phyloP scores from a whole-genome alignment of 2,113 vertebrate species.

The Heterotis niloticus region DNA sequence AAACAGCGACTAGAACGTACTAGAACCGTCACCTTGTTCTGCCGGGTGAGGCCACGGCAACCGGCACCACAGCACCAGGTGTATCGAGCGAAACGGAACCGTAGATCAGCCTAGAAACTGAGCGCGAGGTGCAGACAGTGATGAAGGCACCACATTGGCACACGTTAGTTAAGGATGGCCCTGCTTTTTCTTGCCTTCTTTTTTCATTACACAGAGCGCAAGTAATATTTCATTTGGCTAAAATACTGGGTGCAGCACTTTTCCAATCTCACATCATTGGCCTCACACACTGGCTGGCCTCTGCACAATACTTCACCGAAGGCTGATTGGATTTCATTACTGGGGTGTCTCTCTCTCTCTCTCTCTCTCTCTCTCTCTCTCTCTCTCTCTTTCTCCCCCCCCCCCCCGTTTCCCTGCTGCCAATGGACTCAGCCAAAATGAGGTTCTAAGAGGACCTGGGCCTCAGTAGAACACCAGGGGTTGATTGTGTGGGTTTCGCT shows the following conservation, averaged over 20 bases:
- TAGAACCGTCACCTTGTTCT: no score
- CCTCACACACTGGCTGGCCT: slow-evolving; percentile 32
- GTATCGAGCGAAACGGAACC: no score
- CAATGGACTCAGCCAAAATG: background rate
- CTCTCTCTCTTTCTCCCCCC: background rate
- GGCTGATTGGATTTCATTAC: slow-evolving; percentile 16
- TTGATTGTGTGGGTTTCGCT: background rate
- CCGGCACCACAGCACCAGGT: no score
- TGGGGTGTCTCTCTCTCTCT: background rate
- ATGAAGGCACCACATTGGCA: slow-evolving; percentile 35
- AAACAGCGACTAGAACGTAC: no score
- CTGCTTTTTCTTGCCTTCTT: slow-evolving; percentile 16
- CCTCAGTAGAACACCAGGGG: background rate
- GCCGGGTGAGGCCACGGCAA: background rate
- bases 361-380: background rate
- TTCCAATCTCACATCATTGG: slow-evolving; percentile 47
- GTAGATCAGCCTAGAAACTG: no score
- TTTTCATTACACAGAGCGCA: slow-evolving; percentile 25
- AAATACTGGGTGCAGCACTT: slow-evolving; percentile 33
- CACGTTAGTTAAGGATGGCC: slow-evolving; percentile 28
- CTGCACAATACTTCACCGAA: background rate
- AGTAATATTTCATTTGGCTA: slow-evolving; percentile 39
- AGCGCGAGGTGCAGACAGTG: background rate
- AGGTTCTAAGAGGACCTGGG: background rate
- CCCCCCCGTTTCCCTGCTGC: background rate